These are phyloP conservation scores for Lamellibrachia luymesi DNA, from an alignment of 1,140 invertebrate species.

Conservation along the genomic window DNA sequence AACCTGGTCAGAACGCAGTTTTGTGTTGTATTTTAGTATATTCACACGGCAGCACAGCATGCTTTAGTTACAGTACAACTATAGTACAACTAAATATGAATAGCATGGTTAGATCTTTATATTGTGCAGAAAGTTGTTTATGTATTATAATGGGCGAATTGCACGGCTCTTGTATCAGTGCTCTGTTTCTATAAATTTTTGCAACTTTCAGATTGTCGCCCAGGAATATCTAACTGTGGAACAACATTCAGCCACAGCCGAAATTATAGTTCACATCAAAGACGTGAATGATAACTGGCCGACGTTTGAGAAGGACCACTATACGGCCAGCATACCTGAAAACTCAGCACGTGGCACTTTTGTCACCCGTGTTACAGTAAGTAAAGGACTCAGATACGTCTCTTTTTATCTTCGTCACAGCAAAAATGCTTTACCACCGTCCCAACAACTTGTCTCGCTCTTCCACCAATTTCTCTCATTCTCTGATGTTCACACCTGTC, in stretches of 20 bases:
- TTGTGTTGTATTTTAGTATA: too few species aligned
- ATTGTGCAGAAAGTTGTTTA: too few species aligned
- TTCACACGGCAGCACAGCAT: too few species aligned
- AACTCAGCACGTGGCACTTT: constrained; percentile 80
- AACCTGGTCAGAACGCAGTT: too few species aligned
- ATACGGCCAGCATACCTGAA: constrained; percentile 67
- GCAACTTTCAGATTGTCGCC: constrained; percentile 74
- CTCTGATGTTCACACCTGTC: neutral
- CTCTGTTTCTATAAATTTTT: neutral
- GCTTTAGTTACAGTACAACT: too few species aligned
- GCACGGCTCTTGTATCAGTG: neutral
- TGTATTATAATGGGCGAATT: too few species aligned
- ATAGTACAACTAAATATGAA: too few species aligned
- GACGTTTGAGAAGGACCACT: constrained; percentile 75
- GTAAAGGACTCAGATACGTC: neutral
- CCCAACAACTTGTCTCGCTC: neutral
- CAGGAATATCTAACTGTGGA: constrained; percentile 74
- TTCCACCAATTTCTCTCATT: neutral
- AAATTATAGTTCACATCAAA: constrained; percentile 79
- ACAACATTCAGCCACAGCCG: constrained; percentile 78
- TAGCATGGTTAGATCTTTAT: too few species aligned
- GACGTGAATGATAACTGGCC: constrained; percentile 95
- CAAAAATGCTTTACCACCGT: neutral
- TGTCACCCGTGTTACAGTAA: constrained; percentile 57
- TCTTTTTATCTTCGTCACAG: neutral